Evolutionary conservation across 2,113 vertebrate species (phyloP).

Genomic region (Cyanistes caeruleus): DNA sequence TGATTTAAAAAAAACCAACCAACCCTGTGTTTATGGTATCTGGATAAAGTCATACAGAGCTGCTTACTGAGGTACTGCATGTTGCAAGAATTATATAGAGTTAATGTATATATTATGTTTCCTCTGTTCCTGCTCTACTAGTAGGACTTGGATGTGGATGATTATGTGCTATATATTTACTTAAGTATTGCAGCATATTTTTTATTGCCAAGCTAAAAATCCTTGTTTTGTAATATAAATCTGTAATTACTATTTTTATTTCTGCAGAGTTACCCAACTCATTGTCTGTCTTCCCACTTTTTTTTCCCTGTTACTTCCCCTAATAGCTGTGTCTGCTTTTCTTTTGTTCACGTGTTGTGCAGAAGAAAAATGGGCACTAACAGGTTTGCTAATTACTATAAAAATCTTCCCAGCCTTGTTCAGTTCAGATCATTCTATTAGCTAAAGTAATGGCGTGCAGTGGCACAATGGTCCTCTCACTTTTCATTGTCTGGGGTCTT

Average conservation of each 20-base stretch:
- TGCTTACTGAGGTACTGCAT: not conserved
- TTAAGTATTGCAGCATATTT: not conserved
- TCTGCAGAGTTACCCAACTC: not conserved
- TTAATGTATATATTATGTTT: not conserved
- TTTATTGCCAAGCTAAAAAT: not conserved
- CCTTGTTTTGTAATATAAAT: not conserved
- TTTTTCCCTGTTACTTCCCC: not conserved
- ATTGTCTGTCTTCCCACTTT: not conserved
- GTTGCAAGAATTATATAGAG: not conserved
- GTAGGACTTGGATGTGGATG: not conserved
- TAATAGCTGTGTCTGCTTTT: not conserved
- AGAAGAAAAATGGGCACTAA: conserved; percentile 29
- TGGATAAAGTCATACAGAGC: not conserved
- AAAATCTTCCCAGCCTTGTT: conserved; percentile 25
- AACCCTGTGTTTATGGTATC: not conserved
- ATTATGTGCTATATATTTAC: not conserved
- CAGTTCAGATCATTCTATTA: conserved; percentile 33
- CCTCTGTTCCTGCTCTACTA: not conserved
- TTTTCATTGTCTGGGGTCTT: conserved; percentile 1
- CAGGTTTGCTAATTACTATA: conserved; percentile 46
- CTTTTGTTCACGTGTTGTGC: conserved; percentile 12
- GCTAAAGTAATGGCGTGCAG: conserved; percentile 28
- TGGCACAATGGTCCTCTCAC: not conserved
- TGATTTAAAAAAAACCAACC: not conserved
- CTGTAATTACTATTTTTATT: not conserved